These are phyloP conservation scores for Haplochromis burtoni DNA, from an alignment of 2,113 vertebrate genomes.

Conservation along the genomic window DNA sequence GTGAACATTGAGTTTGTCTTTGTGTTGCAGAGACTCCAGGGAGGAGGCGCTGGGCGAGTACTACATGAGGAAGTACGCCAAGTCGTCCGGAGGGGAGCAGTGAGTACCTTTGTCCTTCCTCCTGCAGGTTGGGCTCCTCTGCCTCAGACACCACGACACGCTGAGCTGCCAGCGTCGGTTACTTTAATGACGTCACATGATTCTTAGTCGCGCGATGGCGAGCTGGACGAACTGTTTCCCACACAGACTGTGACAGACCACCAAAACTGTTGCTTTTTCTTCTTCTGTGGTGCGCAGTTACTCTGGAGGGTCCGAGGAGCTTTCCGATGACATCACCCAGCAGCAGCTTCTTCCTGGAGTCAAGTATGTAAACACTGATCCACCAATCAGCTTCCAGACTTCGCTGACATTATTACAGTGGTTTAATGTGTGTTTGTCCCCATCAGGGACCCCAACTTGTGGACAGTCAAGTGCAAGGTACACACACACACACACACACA, in stretches of 20 bases:
- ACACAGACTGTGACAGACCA: not conserved
- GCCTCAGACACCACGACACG: not conserved
- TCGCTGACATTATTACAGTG: rapidly evolving
- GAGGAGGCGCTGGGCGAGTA: slow-evolving; percentile 91
- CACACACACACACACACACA: not conserved
- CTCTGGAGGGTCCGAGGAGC: slow-evolving; percentile 84
- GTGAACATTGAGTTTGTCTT: not conserved
- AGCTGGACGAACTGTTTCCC: not conserved
- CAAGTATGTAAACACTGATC: slow-evolving; percentile 71
- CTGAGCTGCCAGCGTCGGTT: not conserved
- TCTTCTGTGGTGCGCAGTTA: slow-evolving; percentile 62
- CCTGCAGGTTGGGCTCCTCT: not conserved
- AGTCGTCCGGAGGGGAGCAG: slow-evolving; percentile 85
- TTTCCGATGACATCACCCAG: slow-evolving; percentile 93
- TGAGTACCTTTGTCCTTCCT: slow-evolving; percentile 57
- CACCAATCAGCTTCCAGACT: not conserved
- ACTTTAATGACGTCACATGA: not conserved
- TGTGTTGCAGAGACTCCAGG: slow-evolving; percentile 78
- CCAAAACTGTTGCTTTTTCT: not conserved
- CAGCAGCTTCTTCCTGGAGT: slow-evolving; percentile 92
- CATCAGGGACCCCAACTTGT: slow-evolving; percentile 87
- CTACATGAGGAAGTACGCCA: slow-evolving; percentile 94
- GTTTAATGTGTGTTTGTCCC: not conserved
- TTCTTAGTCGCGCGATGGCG: rapidly evolving
- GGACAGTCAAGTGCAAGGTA: slow-evolving; percentile 96